Base-by-base conservation (phyloP, 2,797 vertebrate genomes). In the Limosa lapponica region DNA sequence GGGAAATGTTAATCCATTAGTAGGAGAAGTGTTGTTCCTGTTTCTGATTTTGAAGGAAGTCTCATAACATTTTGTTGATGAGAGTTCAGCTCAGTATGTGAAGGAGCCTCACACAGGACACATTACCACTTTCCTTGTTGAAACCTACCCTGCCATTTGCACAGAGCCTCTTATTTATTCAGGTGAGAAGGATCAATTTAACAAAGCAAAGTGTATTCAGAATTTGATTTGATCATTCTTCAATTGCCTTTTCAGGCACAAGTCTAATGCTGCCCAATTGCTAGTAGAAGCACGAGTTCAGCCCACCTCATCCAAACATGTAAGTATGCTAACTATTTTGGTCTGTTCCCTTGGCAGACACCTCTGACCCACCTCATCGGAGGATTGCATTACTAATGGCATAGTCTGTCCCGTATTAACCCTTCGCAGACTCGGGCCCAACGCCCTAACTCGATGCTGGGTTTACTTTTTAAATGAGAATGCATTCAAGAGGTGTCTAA, bases 231-330 rank as follows among this genome's bases (percentile, higher is more conserved):
- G 48, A 67, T 87, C 28, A 4, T 95, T 96, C 52, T 94, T 93
- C 70, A 83, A 89, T 95, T 97, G 77, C 85, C 65, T 90, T 98
- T 97, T 78, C 97, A 99, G 99, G 97, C 99, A 98, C 97, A 99
- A 99, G 97, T 99, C 99, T 97, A 99, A 99, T 97, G 99, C 99
- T 75, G 99, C 99, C 91, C 99, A 99, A 82, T 98, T 99, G 97
- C 98, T 99, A 84, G 98, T 99, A 64, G 99, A 99, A 32, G 99
- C 99, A 96, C 98, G 98, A 95, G 99, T 99, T 96, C 99, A 99
- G 96, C 99, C 99, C 95, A 98, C 96, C 97, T 98, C 98, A 96
- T 98, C 98, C 95, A 99, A 99, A 99, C 98, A 99, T 82, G 99
- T 99, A 97, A 99, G 99, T 99, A 93, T 92, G 73, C 5, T 36